Conservation (phyloP, 2,797 vertebrate species). For the Hippocampus kuda region DNA sequence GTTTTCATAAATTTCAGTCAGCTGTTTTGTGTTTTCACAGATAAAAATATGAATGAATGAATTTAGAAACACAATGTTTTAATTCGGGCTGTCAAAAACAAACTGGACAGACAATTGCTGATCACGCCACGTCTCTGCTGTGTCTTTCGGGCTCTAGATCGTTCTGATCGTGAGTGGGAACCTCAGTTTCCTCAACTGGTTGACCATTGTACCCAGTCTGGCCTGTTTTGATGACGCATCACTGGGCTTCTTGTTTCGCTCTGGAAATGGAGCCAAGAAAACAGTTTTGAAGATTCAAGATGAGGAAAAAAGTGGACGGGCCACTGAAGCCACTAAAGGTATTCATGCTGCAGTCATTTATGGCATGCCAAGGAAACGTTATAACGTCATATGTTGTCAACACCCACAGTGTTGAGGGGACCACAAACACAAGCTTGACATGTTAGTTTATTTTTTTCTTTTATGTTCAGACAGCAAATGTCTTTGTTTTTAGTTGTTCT, state of each 20-base stretch:
- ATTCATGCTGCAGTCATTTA: not conserved
- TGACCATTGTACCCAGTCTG: constrained; percentile 86
- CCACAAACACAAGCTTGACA: no score
- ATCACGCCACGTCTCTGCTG: not conserved
- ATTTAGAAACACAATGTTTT: not conserved
- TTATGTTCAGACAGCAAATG: no score
- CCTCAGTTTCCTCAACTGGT: constrained; percentile 96
- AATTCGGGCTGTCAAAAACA: not conserved
- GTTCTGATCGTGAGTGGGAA: constrained; percentile 85
- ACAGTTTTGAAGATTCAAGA: constrained; percentile 58
- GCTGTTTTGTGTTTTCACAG: not conserved
- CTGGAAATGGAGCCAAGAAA: constrained; percentile 42
- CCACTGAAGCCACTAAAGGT: constrained; percentile 52
- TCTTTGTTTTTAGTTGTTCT: no score
- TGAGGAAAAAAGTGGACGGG: constrained; percentile 17
- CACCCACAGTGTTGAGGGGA: no score
- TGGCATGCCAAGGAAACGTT: not conserved
- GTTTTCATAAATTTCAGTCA: not conserved
- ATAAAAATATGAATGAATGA: not conserved
- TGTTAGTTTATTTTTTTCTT: no score
- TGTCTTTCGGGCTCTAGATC: constrained; percentile 55
- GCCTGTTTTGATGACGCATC: constrained; percentile 84
- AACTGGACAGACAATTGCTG: not conserved
- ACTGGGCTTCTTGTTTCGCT: constrained; percentile 70
- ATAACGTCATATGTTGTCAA: not conserved